Evolutionary conservation across 2,888 invertebrate genomes (phyloP), one percentile per base, ranked within the genome.

Genomic region (Teleogryllus oceanicus): DNA sequence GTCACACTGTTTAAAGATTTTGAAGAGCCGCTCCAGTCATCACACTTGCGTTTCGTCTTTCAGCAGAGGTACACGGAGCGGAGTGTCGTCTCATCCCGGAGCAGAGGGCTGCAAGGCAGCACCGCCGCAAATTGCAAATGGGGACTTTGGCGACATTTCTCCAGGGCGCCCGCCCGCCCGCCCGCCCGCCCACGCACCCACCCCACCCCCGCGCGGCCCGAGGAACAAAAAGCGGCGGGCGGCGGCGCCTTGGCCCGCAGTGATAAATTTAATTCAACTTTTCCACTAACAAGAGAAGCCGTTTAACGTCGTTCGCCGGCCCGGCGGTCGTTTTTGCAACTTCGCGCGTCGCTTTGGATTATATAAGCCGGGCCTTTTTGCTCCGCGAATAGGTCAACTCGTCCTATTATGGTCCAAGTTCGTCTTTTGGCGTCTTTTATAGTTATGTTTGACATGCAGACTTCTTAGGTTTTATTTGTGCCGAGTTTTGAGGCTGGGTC

Each of bases 251-350:
- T 37, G 37, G 37, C 37, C 37, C 37, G 37, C 16, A 18, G 62
- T 62, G 62, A 62, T 62, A 62, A 62, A 62, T 62, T 62, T 62
- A 62, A 62, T 62, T 62, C 62, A 62, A 62, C 62, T 62, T 62
- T 62, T 62, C 62, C 13, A 62, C 62, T 62, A 62, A 62, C 62
- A 62, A 62, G 62, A 62, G 62, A n/a, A 18, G 62, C n/a, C n/a
- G 62, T 62, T 62, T 62, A 62, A n/a, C 62, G 62, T 62, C 62
- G 13, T 13, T 62, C 62, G 62, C 37, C 37, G 62, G n/a, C n/a
- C 37, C 37, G 62, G n/a, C n/a, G n/a, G 12, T 18, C 62, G n/a
- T 62, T 62, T 62, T 62, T 62, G n/a, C 62, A 13, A n/a, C 62
- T 62, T 62, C 13, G 4, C n/a, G 13, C n/a, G 62, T 18, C 62